Conservation (phyloP, 2,888 invertebrate genomes). For the Anagyrus pseudococci region DNA sequence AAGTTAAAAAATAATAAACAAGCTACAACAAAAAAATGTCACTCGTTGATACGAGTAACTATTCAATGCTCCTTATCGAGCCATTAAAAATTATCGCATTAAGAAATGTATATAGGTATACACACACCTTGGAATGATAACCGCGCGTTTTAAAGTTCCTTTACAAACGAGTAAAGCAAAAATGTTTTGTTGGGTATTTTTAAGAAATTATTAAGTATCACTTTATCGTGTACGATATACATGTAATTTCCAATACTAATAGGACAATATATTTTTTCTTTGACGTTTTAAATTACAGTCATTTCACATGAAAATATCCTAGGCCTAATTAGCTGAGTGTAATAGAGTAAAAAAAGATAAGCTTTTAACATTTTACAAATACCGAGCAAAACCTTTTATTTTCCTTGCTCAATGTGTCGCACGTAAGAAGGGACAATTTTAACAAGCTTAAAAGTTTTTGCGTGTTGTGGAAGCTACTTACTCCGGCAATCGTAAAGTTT, state of each 20-base stretch:
- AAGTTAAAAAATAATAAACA: no score
- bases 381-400: no score
- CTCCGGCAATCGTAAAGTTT: no score
- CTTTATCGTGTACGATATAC: neutral
- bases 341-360: no score
- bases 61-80: neutral
- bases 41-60: neutral
- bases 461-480: no score
- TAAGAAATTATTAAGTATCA: neutral
- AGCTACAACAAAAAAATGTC: neutral
- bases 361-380: no score
- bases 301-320: no score
- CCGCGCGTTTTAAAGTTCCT: neutral
- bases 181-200: neutral
- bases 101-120: neutral
- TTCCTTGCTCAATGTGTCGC: no score
- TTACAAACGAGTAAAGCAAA: neutral
- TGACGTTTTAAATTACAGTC: no score
- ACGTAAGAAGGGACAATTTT: slow-evolving; percentile 36
- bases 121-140: neutral
- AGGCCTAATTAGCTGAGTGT: no score
- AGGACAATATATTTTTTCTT: no score
- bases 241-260: no score
- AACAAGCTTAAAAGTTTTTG: slow-evolving; percentile 32
- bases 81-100: neutral